Base-by-base conservation (phyloP, 2,888 invertebrate species). In the Aleiodes alternator region DNA sequence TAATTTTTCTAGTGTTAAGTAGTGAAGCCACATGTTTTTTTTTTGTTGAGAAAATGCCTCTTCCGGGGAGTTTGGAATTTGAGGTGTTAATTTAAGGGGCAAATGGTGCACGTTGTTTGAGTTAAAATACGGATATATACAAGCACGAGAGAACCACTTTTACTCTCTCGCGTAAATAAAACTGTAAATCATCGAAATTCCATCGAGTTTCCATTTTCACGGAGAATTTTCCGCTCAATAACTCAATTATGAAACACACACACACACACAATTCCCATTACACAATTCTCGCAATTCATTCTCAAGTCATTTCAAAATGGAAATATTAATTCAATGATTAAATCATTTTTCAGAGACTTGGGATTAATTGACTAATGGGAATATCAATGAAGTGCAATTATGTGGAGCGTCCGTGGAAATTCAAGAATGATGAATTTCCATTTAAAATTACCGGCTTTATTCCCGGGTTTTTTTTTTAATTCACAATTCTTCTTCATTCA, bases 371-470 rank as follows among this genome's bases (percentile, higher is more conserved):
- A 56, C 72, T 66, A 73, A 73, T 72, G 68, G 69, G 76, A 80
- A 79, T 80, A 23, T 23, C 79, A 80, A 82, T 81, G 78, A 80
- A 79, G 75, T 61, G 71, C 72, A 82, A 81, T 82, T 82, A 81
- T 74, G 69, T 59, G 64, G 14, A 57, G 66, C 3, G 31, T 9
- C 43, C 9, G 12, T 14, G 16, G 16, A 61, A 61, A 34, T n/a
- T 8, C 1, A 38, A 8, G 5, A 38, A 8, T 43, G 9, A 43
- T 43, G 7, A 43, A 43, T 43, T 43, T 43, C 43, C 38, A 61
- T 38, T 61, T 14, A 61, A 43, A 16, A 38, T 31, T 9, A 23
- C 34, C 34, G 34, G 2, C 4, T 34, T 2, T 34, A 2, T 34
- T 34, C 34, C 23, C 23, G 23, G 1, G 1, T 23, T 23, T 23